Base-by-base conservation (phyloP, 2,113 vertebrate genomes). In the Alligator sinensis region DNA sequence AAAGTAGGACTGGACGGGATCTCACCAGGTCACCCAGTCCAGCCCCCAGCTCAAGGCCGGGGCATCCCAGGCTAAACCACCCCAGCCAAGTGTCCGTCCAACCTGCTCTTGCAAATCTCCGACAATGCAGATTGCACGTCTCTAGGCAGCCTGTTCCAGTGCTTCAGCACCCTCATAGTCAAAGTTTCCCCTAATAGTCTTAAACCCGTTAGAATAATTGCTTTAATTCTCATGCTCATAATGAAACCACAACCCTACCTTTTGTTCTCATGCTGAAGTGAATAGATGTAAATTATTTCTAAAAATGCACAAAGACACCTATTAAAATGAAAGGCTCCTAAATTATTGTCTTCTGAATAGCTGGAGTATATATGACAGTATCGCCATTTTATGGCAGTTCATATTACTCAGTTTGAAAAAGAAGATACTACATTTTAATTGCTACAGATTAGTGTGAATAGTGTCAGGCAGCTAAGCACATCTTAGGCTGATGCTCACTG, bases 291-390 rank as follows among this genome's bases (percentile, higher is more conserved):
- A 68, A 9, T 80, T 60, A 57, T 80, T 80, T 90, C 17, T 34
- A 72, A 80, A 62, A 82, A 63, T 16, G 19, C 74, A 78, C 59
- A 58, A 60, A 22, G 87, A 34, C 59, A 9, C 55, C 30, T 13
- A 0, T 47, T 21, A 1, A 22, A 63, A 61, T 3, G 55, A 81
- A 87, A 86, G 80, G 62, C 91, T 82, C 19, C 13, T 60, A 25
- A 91, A 80, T 91, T 66, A 76, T 86, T 80, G 15, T 81, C 72
- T 86, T 55, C 22, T 77, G 57, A 82, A 64, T 70, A 77, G 74
- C 82, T 62, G 58, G 63, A 55, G 38, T n/a, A 27, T 77, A 86
- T 81, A 3, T 11, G 88, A 0, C 62, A 66, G 28, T 91, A 82
- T 11, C 7, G 0, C 88, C 82, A 5, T 6, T 47, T 66, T 57